phyloP scores from a whole-genome alignment of 2,797 vertebrate genomes.

The Poecile montanus region DNA sequence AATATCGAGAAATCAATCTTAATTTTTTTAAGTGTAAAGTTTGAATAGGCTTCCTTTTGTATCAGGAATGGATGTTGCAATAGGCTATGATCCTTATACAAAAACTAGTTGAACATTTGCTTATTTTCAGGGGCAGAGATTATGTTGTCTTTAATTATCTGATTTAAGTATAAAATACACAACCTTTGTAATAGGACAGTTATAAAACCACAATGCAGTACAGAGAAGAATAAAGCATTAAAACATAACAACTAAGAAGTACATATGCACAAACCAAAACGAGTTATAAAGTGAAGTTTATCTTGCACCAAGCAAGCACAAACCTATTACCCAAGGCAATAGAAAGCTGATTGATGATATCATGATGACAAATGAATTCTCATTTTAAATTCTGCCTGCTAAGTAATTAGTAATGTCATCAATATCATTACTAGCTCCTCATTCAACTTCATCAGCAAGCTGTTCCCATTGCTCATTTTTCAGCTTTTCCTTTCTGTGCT shows the following conservation, averaged over 20 bases:
- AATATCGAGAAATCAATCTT: neutral
- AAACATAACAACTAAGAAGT: neutral
- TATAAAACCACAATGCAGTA: neutral
- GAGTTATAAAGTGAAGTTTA: neutral
- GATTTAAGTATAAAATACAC: neutral
- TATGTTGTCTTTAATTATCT: neutral
- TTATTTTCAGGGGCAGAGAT: neutral
- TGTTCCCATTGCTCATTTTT: conserved; percentile 53
- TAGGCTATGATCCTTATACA: neutral
- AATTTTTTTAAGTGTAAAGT: neutral
- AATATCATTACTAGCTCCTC: conserved; percentile 61
- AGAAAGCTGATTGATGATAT: conserved; percentile 63
- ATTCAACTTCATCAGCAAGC: conserved; percentile 63
- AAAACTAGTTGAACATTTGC: neutral
- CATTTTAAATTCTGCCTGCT: conserved; percentile 70
- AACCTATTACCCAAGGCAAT: conserved; percentile 22
- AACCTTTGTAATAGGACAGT: neutral
- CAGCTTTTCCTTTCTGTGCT: conserved; percentile 10
- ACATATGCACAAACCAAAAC: neutral
- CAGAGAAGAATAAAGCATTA: neutral
- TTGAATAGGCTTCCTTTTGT: neutral
- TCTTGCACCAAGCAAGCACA: neutral
- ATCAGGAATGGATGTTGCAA: neutral
- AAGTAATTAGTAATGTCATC: conserved; percentile 72
- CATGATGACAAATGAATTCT: conserved; percentile 65